Evolutionary conservation across 2,797 vertebrate species (phyloP), one percentile per base, ranked within the genome.

Genomic region (Microctenopoma stevenorrisi): DNA sequence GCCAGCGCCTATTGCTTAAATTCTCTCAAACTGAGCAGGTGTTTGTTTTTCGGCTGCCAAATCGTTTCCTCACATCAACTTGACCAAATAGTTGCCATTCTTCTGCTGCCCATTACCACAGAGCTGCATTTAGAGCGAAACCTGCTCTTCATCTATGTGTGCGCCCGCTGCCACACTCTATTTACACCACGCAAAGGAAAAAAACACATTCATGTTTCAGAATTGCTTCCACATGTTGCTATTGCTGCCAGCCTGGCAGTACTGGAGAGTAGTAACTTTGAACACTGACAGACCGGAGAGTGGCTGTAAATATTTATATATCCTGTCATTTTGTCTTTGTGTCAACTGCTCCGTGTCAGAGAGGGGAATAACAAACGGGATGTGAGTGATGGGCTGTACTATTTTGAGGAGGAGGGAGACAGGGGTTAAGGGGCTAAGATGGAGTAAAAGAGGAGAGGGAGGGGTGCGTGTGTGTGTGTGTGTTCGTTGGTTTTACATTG

Each of bases 241-340:
- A 70, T 75, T 68, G 85, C 80, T 66, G 85, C 71, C 8, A 35
- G 53, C 63, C 79, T 76, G 76, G 72, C 79, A 50, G 64, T 26
- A 25, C 52, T 42, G 50, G 37, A 38, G 53, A 59, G 68, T 69
- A 15, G 67, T 61, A 72, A 84, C 57, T 82, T 78, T 50, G 65
- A 85, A 64, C 25, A 4, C 62, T 73, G 82, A 68, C 76, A 76
- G 75, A 56, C 50, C n/a, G 57, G 44, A 82, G 79, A 84, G 68
- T 77, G 78, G 69, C 37, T 58, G 87, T 85, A 91, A 90, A 92
- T 91, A 91, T 93, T 90, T 89, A 89, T 89, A 66, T 60, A 70
- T 60, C 76, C 83, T 86, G 88, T 88, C 86, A 80, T 90, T 87
- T 89, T 87, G 79, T 79, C 82, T 87, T 83, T 72, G 86, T 79